Conservation (phyloP, 2,113 vertebrate genomes). For the Phyllostomus discolor region DNA sequence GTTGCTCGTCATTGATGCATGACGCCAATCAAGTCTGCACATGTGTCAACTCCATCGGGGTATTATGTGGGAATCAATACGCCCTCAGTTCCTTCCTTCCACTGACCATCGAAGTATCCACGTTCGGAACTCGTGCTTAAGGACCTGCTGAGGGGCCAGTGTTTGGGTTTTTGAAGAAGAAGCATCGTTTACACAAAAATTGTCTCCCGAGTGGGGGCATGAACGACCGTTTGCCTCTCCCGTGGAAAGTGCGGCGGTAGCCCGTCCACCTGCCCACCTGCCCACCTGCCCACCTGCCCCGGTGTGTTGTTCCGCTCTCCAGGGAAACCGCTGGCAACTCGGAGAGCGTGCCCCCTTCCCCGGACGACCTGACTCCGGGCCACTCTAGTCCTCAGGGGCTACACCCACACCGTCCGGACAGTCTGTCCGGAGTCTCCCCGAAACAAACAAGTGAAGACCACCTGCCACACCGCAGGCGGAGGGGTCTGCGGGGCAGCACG, state of each 20-base stretch:
- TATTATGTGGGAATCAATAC: background rate
- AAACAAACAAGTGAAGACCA: background rate
- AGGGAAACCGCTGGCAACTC: conserved; percentile 45
- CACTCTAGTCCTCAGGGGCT: conserved; percentile 61
- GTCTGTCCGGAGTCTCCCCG: conserved; percentile 44
- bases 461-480: conserved; percentile 24
- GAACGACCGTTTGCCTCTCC: background rate
- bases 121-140: background rate
- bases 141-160: background rate
- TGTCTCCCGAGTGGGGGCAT: background rate
- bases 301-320: background rate
- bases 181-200: background rate
- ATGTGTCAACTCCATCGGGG: background rate
- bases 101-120: background rate
- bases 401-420: conserved; percentile 3
- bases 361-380: conserved; percentile 44
- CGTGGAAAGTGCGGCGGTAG: background rate
- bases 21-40: background rate
- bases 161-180: conserved; percentile 6
- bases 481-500: conserved; percentile 48
- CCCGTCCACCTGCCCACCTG: background rate
- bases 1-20: background rate
- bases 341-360: conserved; percentile 32
- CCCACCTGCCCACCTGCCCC: background rate
- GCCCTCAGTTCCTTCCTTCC: background rate